phyloP scores from a whole-genome alignment of 2,888 invertebrate species.

The Unio pictorum region DNA sequence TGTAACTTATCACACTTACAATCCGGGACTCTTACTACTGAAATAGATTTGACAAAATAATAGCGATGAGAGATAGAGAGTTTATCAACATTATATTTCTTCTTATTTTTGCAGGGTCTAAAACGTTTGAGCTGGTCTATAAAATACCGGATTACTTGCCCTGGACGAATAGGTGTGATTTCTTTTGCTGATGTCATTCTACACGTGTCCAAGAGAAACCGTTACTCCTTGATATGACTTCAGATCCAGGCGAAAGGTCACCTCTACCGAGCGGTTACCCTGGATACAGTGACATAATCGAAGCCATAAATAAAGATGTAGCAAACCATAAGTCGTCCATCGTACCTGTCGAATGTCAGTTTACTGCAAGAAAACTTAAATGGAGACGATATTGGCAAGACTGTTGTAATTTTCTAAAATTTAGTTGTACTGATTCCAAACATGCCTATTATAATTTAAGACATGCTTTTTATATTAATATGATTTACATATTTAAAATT shows the following conservation, averaged over 20 bases:
- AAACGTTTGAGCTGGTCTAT: slow-evolving; percentile 68
- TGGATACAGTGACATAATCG: slow-evolving; percentile 25
- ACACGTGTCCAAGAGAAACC: slow-evolving; percentile 70
- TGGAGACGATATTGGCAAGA: slow-evolving; percentile 69
- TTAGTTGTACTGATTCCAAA: slow-evolving; percentile 47
- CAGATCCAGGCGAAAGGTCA: slow-evolving; percentile 71
- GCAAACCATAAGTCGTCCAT: slow-evolving; percentile 49
- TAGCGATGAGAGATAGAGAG: no score
- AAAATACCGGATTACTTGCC: slow-evolving; percentile 63
- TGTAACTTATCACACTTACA: no score
- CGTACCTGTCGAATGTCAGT: slow-evolving; percentile 54
- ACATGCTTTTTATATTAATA: no score
- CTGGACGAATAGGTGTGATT: slow-evolving; percentile 56
- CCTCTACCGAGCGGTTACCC: slow-evolving; percentile 53
- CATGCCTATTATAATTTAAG: slow-evolving; percentile 1
- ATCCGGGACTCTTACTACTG: no score
- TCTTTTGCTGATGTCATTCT: slow-evolving; percentile 52
- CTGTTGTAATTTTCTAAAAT: slow-evolving; percentile 69
- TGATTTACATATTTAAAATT: no score
- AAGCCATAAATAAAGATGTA: slow-evolving; percentile 44
- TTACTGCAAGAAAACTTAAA: slow-evolving; percentile 48
- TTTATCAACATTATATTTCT: no score
- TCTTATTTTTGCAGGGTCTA: slow-evolving; percentile 29
- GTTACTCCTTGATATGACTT: slow-evolving; percentile 71
- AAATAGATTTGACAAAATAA: no score